phyloP scores from a whole-genome alignment of 1,140 invertebrate species.

The Bombus confusus region DNA sequence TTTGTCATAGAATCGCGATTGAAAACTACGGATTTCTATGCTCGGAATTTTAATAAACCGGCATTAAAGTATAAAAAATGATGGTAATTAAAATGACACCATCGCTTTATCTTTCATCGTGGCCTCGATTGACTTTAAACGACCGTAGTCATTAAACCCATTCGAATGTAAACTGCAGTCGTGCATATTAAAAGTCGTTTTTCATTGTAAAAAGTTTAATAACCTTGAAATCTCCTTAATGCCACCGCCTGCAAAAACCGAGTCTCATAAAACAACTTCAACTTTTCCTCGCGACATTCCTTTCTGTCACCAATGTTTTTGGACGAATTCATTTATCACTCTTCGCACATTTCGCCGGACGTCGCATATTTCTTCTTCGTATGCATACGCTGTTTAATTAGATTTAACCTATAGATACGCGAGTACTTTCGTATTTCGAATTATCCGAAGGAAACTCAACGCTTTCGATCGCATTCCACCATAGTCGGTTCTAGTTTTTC shows the following conservation, averaged over 20 bases:
- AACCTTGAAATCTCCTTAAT: constrained; percentile 21
- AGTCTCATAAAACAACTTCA: not conserved
- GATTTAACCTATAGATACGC: not conserved
- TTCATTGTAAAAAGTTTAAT: constrained; percentile 26
- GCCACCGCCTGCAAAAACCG: not conserved
- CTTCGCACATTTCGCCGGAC: not conserved
- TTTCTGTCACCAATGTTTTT: constrained; percentile 3
- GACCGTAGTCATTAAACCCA: constrained; percentile 24
- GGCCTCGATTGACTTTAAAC: constrained; percentile 39
- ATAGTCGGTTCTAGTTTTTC: not conserved
- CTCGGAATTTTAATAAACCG: not conserved
- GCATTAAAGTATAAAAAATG: constrained; percentile 16
- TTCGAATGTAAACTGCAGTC: not conserved
- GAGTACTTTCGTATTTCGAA: not conserved
- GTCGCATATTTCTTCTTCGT: not conserved
- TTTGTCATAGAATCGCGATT: not conserved
- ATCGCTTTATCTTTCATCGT: constrained; percentile 18
- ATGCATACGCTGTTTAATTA: not conserved
- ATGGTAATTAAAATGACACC: constrained; percentile 24
- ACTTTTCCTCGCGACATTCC: constrained; percentile 12
- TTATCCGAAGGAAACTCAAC: not conserved
- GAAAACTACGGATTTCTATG: not conserved
- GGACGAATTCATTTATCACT: not conserved
- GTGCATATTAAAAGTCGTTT: constrained; percentile 28
- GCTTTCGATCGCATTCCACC: not conserved